Conservation (phyloP, 1,140 invertebrate species). For the Cardiocondyla obscurior region DNA sequence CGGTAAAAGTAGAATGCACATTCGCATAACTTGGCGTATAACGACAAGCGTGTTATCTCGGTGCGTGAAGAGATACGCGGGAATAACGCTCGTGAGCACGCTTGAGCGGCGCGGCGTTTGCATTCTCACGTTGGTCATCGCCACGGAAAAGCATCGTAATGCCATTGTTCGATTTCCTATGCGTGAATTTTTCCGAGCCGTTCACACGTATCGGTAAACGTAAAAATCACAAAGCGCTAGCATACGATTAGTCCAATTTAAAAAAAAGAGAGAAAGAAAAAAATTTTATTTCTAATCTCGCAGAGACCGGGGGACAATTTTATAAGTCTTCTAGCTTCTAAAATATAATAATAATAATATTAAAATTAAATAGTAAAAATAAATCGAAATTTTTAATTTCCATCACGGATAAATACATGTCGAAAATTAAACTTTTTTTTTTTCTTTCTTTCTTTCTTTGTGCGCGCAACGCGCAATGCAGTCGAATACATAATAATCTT, state of each 20-base stretch:
- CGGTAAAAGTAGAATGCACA: constrained; percentile 27
- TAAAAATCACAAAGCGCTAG: neutral
- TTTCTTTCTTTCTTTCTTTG: no score
- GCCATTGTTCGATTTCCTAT: constrained; percentile 16
- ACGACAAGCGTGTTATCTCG: constrained; percentile 17
- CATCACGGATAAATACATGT: neutral
- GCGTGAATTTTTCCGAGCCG: neutral
- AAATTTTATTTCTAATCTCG: neutral
- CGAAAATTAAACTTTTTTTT: no score
- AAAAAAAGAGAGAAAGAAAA: neutral
- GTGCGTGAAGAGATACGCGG: neutral
- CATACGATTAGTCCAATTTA: neutral
- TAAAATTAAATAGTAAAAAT: neutral
- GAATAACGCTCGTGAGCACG: neutral
- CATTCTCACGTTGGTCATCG: constrained; percentile 54
- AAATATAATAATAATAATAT: no score
- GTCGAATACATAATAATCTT: neutral
- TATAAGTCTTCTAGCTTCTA: no score
- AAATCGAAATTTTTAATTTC: neutral
- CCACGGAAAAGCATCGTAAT: constrained; percentile 29
- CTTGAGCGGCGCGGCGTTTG: neutral
- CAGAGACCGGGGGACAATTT: no score
- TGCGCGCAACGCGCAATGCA: neutral
- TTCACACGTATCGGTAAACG: neutral
- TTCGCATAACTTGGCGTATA: constrained; percentile 40